These are phyloP conservation scores for Ptilorrhoa leucosticta DNA, from an alignment of 2,113 vertebrate species.

Conservation along the genomic window DNA sequence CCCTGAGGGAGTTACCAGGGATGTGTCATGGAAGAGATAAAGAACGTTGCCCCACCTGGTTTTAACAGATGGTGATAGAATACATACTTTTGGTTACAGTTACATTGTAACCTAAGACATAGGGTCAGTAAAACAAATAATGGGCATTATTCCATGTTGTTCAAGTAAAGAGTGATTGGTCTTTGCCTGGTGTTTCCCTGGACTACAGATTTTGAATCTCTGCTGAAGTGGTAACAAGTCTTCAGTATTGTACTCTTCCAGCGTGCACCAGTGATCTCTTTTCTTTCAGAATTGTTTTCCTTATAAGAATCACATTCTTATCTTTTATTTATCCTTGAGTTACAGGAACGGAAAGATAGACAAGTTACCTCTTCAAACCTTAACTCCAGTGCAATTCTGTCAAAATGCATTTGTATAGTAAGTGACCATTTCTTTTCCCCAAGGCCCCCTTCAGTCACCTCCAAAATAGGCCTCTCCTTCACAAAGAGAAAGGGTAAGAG, in stretches of 20 bases:
- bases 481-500: neutral
- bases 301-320: neutral
- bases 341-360: neutral
- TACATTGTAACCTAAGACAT: too few relatives aligned
- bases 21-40: too few relatives aligned
- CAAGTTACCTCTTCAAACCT: neutral
- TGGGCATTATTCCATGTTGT: neutral
- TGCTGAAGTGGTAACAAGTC: neutral
- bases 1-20: too few relatives aligned
- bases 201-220: neutral
- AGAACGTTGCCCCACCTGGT: too few relatives aligned
- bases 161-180: neutral
- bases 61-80: too few relatives aligned
- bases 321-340: neutral
- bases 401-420: constrained; percentile 16
- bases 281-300: neutral
- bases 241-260: neutral
- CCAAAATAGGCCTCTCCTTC: neutral
- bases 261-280: neutral
- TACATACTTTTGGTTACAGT: too few relatives aligned
- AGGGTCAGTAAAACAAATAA: neutral
- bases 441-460: neutral
- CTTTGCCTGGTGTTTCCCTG: neutral
- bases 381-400: neutral
- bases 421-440: neutral